Percentiles rank a stretch among this genome's conserved stretches.
Evolutionary conservation across 2,888 invertebrate genomes (phyloP).

Genomic region (Brachylomia viminalis): DNA sequence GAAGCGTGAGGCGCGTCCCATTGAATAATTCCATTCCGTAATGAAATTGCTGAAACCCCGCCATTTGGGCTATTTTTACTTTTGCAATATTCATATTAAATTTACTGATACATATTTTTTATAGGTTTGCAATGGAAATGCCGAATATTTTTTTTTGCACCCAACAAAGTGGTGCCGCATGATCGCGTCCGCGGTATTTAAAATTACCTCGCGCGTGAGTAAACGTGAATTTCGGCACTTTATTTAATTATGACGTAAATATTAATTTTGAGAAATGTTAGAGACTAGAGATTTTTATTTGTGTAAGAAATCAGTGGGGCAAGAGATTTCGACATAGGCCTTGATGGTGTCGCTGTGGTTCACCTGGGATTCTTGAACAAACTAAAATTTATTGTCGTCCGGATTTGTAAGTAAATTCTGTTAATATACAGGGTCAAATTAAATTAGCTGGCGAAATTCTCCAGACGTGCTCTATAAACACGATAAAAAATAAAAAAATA

Average conservation of each 20-base stretch:
- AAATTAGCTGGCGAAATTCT: too few relatives aligned
- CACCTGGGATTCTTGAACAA: neutral
- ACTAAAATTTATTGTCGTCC: neutral
- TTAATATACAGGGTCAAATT: neutral
- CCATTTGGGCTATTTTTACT: slow-evolving; percentile 35
- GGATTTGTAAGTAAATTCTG: neutral
- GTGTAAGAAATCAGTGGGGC: neutral
- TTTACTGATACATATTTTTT: slow-evolving; percentile 41
- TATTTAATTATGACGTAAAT: slow-evolving; percentile 9
- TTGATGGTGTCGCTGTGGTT: neutral
- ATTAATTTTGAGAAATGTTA: neutral
- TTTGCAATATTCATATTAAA: slow-evolving; percentile 52
- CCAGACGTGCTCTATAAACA: too few relatives aligned
- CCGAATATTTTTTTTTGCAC: slow-evolving; percentile 24
- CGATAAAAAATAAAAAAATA: too few relatives aligned
- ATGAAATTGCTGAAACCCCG: slow-evolving; percentile 66
- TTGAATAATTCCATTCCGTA: slow-evolving; percentile 70
- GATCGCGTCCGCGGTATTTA: slow-evolving; percentile 33
- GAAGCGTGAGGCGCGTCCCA: slow-evolving; percentile 61
- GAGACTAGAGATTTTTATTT: neutral
- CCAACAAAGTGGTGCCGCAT: slow-evolving; percentile 10
- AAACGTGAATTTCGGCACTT: slow-evolving; percentile 9
- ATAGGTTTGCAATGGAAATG: slow-evolving; percentile 17
- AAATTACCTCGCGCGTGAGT: slow-evolving; percentile 23
- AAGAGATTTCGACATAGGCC: too few relatives aligned